A percentile compares a stretch with the other conserved stretches of the same genome.
These are phyloP conservation scores for Apodemus speciosus DNA, from an alignment of 2,113 vertebrate species.

Conservation along the genomic window DNA sequence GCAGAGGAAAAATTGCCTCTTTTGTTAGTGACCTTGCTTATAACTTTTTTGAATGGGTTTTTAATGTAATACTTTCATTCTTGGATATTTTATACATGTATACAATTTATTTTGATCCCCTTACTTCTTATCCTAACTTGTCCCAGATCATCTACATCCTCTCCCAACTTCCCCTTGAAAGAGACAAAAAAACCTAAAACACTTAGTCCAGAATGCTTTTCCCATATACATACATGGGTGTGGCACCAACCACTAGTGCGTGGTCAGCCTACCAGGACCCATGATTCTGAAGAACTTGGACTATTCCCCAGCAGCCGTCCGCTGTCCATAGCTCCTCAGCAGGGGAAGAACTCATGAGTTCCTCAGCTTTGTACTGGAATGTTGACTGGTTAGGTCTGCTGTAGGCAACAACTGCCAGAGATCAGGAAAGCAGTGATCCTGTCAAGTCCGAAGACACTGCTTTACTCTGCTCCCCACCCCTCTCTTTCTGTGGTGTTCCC, in stretches of 20 bases:
- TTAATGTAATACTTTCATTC: not conserved
- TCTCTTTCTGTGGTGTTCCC: not conserved
- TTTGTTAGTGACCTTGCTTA: slow-evolving; percentile 6
- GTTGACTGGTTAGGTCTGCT: not conserved
- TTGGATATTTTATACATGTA: not conserved
- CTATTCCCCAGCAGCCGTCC: not conserved
- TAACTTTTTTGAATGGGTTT: not conserved
- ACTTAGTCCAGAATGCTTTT: not conserved
- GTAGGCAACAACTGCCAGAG: not conserved
- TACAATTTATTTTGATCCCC: not conserved
- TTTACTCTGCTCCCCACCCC: not conserved
- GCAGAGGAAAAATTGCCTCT: not conserved
- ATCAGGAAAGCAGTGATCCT: accelerated
- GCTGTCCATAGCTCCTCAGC: not conserved
- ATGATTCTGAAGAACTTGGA: not conserved
- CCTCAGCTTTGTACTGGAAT: not conserved
- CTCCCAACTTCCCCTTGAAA: not conserved
- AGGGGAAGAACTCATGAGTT: not conserved
- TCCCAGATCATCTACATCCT: not conserved
- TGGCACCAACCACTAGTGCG: not conserved
- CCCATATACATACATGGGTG: too few species aligned
- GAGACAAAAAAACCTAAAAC: not conserved
- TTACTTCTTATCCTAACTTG: not conserved
- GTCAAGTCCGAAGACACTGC: not conserved
- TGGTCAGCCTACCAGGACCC: not conserved